Evolutionary conservation across 2,113 vertebrate genomes (phyloP).

Genomic region (Cyanoderma ruficeps): DNA sequence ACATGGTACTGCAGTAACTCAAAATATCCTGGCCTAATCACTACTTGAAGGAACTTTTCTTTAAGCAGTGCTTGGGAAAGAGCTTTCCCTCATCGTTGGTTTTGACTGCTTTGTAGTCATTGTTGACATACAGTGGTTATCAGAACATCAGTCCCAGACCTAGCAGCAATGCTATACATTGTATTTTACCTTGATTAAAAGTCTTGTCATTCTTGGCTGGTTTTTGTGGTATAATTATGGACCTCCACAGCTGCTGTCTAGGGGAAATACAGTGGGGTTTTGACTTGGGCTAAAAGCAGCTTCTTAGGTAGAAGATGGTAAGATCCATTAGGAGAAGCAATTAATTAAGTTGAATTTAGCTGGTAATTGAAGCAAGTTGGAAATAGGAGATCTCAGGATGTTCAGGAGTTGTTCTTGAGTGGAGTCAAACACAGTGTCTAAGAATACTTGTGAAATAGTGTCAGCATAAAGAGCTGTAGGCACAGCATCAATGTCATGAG

Average conservation of each 20-base stretch:
- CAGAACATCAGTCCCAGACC: background rate
- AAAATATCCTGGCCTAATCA: slow-evolving; percentile 27
- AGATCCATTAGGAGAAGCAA: background rate
- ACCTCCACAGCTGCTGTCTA: background rate
- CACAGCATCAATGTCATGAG: slow-evolving; percentile 64
- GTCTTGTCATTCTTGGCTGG: background rate
- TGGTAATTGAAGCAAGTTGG: background rate
- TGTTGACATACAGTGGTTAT: slow-evolving; percentile 32
- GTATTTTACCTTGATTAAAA: background rate
- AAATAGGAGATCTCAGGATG: background rate
- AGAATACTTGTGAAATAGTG: slow-evolving; percentile 42
- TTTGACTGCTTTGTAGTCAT: slow-evolving; percentile 35
- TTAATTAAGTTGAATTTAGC: background rate
- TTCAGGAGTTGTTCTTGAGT: slow-evolving; percentile 36
- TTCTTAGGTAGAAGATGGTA: background rate
- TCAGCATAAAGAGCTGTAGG: slow-evolving; percentile 58
- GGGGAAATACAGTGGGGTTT: background rate
- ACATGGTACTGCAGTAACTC: background rate
- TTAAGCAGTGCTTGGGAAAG: slow-evolving; percentile 33
- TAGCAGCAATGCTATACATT: background rate
- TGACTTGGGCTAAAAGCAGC: background rate
- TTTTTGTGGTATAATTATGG: background rate
- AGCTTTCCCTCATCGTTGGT: background rate
- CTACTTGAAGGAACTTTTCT: slow-evolving; percentile 29
- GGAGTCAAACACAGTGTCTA: slow-evolving; percentile 30